These are phyloP conservation scores for Threskiornis aethiopicus DNA, from an alignment of 2,797 vertebrate species.

Conservation along the genomic window DNA sequence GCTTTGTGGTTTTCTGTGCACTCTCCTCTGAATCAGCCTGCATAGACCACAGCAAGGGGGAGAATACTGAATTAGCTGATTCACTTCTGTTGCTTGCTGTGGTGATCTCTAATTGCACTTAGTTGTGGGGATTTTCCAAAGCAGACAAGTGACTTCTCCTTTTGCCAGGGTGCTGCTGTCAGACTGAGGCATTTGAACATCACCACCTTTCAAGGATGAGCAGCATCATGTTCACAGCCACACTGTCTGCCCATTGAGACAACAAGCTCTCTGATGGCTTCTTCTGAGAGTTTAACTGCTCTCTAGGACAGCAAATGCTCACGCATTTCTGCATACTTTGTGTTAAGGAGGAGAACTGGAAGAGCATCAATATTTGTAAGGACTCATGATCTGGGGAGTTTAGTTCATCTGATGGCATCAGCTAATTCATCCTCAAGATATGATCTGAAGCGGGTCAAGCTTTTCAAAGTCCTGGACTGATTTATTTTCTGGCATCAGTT, in stretches of 20 bases:
- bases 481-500: not conserved
- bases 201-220: not conserved
- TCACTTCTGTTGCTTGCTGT: not conserved
- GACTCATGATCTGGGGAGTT: not conserved
- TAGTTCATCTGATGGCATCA: not conserved
- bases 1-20: not conserved
- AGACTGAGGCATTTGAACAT: not conserved
- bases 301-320: not conserved
- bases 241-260: not conserved
- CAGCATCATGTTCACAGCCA: not conserved
- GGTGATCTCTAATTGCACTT: not conserved
- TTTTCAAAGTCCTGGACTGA: not conserved
- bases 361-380: not conserved
- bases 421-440: not conserved
- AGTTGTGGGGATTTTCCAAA: conserved; percentile 50
- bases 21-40: conserved; percentile 17
- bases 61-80: not conserved
- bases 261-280: not conserved
- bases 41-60: not conserved
- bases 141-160: conserved; percentile 22
- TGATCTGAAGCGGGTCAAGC: not conserved
- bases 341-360: not conserved
- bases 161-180: not conserved
- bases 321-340: not conserved
- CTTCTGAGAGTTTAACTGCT: not conserved